phyloP scores from a whole-genome alignment of 1,140 invertebrate genomes.

The Holotrichia oblita region DNA sequence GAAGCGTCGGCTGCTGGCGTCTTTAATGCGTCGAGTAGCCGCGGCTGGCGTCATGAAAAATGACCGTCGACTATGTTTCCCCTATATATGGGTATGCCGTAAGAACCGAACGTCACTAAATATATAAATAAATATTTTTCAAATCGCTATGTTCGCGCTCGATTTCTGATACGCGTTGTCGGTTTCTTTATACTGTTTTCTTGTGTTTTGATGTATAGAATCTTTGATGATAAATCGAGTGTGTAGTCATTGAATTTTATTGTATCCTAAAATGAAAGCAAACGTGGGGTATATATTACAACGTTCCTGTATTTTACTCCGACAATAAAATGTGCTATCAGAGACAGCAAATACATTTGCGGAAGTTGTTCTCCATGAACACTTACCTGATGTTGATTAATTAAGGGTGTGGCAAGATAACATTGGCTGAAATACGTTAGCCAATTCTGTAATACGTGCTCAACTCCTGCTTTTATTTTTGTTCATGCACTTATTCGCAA shows the following conservation, averaged over 20 bases:
- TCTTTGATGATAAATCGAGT: constrained; percentile 23
- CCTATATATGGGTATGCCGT: constrained; percentile 20
- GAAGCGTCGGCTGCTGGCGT: constrained; percentile 46
- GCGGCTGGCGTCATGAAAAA: constrained; percentile 36
- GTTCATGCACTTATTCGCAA: too few relatives aligned
- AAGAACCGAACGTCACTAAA: constrained; percentile 38
- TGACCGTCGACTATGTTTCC: constrained; percentile 50
- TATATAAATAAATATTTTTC: constrained; percentile 52
- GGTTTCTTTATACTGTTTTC: neutral
- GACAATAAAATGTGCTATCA: too few relatives aligned
- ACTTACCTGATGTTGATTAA: too few relatives aligned
- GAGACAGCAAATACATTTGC: too few relatives aligned
- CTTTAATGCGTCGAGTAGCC: constrained; percentile 51
- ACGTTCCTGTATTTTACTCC: too few relatives aligned
- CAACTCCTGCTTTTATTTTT: too few relatives aligned
- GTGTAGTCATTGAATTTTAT: constrained; percentile 16
- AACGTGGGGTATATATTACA: too few relatives aligned
- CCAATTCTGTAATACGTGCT: too few relatives aligned
- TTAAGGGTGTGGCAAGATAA: too few relatives aligned
- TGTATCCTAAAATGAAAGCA: too few relatives aligned
- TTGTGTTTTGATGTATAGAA: neutral
- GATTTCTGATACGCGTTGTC: constrained; percentile 24
- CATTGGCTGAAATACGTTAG: too few relatives aligned
- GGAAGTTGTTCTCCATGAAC: too few relatives aligned
- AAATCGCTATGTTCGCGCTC: constrained; percentile 38